Conservation (phyloP, 2,113 vertebrate species). For the Xiphias gladius region DNA sequence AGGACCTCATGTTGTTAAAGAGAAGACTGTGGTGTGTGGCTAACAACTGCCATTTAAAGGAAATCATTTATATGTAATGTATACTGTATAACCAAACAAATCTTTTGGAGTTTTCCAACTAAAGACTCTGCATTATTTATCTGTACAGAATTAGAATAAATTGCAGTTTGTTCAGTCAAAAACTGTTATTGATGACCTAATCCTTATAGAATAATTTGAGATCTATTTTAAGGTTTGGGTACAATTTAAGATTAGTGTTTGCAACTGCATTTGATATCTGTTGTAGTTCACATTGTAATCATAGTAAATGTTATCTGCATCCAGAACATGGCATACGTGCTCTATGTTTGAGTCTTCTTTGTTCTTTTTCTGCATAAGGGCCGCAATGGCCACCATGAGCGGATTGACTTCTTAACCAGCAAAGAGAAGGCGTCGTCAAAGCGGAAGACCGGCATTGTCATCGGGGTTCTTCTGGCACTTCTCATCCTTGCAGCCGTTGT, state of each 20-base stretch:
- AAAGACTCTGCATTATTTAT: not conserved
- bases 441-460: constrained; percentile 51
- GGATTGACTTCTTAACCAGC: constrained; percentile 72
- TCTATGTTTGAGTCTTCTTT: constrained; percentile 13
- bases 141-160: not conserved
- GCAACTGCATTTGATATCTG: not conserved
- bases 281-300: not conserved
- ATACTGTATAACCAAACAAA: too few relatives aligned
- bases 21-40: not conserved
- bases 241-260: not conserved
- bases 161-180: not conserved
- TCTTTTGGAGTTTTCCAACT: too few relatives aligned
- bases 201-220: too few relatives aligned
- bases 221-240: too few relatives aligned
- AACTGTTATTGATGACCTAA: not conserved
- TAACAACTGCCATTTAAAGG: too few relatives aligned
- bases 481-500: constrained; percentile 71
- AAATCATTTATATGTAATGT: too few relatives aligned
- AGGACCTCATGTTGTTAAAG: not conserved
- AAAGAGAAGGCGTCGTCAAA: constrained; percentile 65
- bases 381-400: constrained; percentile 66
- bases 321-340: not conserved
- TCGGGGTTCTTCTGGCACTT: constrained; percentile 70
- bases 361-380: constrained; percentile 47
- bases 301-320: constrained; percentile 1